phyloP scores from a whole-genome alignment of 2,888 invertebrate genomes.

The Harpagoxenus sublaevis region DNA sequence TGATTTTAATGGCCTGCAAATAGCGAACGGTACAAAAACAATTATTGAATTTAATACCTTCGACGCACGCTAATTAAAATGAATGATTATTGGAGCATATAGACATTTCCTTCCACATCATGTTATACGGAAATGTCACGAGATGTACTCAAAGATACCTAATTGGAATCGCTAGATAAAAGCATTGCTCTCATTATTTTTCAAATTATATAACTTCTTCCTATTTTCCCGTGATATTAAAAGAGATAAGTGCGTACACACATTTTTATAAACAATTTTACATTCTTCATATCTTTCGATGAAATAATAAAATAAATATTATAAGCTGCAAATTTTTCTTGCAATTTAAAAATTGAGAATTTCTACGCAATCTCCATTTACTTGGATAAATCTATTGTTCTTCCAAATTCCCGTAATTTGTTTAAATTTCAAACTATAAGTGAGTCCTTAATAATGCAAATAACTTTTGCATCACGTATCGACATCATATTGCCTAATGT shows the following conservation, averaged over 20 bases:
- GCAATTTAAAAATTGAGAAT: background rate
- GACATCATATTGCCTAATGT: background rate
- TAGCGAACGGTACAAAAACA: background rate
- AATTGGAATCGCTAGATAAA: background rate
- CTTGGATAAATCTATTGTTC: background rate
- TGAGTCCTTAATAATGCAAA: background rate
- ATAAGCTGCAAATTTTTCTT: background rate
- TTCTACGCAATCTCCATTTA: background rate
- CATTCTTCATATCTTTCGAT: background rate
- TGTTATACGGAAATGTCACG: background rate
- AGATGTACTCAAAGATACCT: background rate
- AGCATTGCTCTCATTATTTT: background rate
- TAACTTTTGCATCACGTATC: background rate
- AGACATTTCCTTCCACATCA: background rate
- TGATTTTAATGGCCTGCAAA: slow-evolving; percentile 1
- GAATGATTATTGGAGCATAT: background rate
- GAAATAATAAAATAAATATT: background rate
- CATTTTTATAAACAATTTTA: background rate
- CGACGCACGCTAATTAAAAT: slow-evolving; percentile 1
- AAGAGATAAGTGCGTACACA: background rate
- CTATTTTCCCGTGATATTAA: background rate
- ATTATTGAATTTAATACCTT: background rate
- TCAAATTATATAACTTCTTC: background rate
- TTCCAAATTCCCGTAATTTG: background rate
- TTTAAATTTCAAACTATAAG: background rate